These are phyloP conservation scores for Limnephilus lunatus DNA, from an alignment of 2,888 invertebrate genomes.

Conservation along the genomic window DNA sequence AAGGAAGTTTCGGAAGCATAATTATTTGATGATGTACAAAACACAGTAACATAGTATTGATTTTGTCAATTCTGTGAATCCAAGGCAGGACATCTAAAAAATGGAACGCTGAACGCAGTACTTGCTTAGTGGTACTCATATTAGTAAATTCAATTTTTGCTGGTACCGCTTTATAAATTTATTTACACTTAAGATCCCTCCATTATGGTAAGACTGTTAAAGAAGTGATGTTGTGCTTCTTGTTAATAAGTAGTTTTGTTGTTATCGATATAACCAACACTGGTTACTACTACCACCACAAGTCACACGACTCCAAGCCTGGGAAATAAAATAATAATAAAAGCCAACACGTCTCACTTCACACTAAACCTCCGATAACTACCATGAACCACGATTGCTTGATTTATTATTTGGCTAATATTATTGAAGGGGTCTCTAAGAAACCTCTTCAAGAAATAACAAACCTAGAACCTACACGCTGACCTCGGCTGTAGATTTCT, in stretches of 20 bases:
- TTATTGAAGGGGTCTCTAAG: neutral
- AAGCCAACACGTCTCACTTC: neutral
- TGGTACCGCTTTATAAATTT: neutral
- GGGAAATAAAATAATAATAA: neutral
- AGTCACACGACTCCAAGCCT: neutral
- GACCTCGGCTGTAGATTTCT: neutral
- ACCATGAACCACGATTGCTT: neutral
- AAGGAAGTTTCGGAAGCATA: no score
- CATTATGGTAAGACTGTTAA: neutral
- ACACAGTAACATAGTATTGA: no score
- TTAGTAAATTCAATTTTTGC: neutral
- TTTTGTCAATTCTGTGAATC: no score
- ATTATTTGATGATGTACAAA: no score
- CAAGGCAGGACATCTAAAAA: neutral
- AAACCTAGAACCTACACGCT: neutral
- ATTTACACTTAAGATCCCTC: no score
- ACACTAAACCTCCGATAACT: neutral
- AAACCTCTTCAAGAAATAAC: neutral
- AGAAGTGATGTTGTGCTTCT: neutral
- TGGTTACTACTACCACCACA: neutral
- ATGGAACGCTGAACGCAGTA: neutral
- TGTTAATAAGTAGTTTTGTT: neutral
- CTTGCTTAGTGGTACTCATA: neutral
- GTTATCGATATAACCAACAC: neutral
- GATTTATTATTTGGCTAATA: neutral